Conservation (phyloP, 2,113 vertebrate genomes). For the Archilochus colubris region DNA sequence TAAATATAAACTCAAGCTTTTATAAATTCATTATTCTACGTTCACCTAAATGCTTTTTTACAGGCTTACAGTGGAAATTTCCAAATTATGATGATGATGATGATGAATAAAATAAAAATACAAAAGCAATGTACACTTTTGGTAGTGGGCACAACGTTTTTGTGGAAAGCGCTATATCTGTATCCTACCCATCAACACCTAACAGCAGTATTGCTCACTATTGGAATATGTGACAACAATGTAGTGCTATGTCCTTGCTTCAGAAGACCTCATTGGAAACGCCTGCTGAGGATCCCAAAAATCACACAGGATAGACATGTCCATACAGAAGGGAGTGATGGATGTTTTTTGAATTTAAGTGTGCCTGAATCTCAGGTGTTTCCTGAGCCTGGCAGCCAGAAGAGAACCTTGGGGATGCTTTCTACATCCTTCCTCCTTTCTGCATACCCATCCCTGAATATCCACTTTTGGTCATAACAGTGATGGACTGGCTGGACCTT, state of each 20-base stretch:
- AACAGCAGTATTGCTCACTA: neutral
- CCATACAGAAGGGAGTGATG: neutral
- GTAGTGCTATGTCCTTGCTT: accelerated
- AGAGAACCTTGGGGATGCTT: neutral
- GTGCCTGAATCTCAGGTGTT: neutral
- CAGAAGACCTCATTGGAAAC: neutral
- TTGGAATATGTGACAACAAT: neutral
- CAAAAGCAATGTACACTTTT: accelerated
- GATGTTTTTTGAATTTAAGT: neutral
- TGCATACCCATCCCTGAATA: neutral
- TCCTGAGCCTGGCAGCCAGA: neutral
- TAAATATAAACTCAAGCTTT: neutral
- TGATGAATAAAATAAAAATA: neutral
- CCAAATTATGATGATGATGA: neutral
- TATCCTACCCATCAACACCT: neutral
- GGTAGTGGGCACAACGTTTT: neutral
- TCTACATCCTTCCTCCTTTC: neutral
- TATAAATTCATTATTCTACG: neutral
- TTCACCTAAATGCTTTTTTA: neutral
- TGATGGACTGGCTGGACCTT: neutral
- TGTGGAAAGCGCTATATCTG: neutral
- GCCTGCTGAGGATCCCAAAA: neutral
- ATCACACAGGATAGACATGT: too few species aligned
- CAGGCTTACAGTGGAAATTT: neutral
- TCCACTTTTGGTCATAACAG: neutral